A percentile compares a stretch with the other conserved stretches of the same genome.
phyloP scores from a whole-genome alignment of 2,113 vertebrate species.

The Australoheros scitulus region DNA sequence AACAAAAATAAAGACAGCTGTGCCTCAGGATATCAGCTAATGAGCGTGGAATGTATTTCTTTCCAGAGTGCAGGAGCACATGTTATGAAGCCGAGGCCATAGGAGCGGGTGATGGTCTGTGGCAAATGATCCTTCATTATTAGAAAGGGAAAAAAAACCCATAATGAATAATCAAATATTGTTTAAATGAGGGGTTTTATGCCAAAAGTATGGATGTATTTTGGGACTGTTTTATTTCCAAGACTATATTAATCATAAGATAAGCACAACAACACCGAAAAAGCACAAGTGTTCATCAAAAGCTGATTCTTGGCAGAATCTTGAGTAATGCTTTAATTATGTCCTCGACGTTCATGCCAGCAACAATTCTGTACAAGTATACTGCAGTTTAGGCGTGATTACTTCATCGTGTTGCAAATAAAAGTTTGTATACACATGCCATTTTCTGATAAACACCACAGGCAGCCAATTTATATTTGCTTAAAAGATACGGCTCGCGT shows the following conservation, averaged over 20 bases:
- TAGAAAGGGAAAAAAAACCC: not conserved
- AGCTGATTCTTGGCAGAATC: not conserved
- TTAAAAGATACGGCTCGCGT: not conserved
- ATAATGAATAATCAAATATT: slow-evolving; percentile 1
- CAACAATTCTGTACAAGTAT: not conserved
- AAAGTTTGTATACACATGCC: not conserved
- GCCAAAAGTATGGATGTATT: slow-evolving; percentile 5
- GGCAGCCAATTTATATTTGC: not conserved
- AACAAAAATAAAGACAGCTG: slow-evolving; percentile 50
- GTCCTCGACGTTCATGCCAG: not conserved
- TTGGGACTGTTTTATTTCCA: slow-evolving; percentile 18
- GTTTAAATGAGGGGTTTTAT: slow-evolving; percentile 23
- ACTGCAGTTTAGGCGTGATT: not conserved
- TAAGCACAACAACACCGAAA: not conserved
- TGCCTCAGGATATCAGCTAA: slow-evolving; percentile 70
- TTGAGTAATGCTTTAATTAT: slow-evolving; percentile 3
- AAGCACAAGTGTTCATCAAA: not conserved
- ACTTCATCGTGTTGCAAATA: not conserved
- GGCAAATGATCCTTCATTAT: slow-evolving; percentile 50
- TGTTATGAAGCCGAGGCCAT: not conserved
- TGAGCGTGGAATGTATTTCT: slow-evolving; percentile 49
- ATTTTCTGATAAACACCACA: not conserved
- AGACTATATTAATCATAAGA: slow-evolving; percentile 17
- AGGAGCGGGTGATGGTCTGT: slow-evolving; percentile 43
- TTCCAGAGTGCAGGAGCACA: slow-evolving; percentile 18